Evolutionary conservation across 2,797 vertebrate species (phyloP).

Genomic region (Valencia hispanica): DNA sequence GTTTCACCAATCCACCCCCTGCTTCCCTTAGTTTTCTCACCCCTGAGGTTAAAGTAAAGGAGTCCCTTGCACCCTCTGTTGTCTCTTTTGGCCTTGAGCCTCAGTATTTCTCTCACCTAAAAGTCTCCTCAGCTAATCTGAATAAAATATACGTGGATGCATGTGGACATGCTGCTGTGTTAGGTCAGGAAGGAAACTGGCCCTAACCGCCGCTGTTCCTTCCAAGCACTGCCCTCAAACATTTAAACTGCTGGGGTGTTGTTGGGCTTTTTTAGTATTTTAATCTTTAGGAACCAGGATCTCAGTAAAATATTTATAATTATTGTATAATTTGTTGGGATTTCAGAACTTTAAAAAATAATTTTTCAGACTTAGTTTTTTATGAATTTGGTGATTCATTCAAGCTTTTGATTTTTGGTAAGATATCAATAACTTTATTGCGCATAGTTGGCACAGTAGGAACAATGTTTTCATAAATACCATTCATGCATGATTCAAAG

Average conservation of each 20-base stretch:
- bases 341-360: neutral
- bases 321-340: slow-evolving; percentile 18
- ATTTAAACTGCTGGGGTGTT: slow-evolving; percentile 46
- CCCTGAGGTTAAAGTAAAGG: slow-evolving; percentile 40
- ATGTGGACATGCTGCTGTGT: slow-evolving; percentile 47
- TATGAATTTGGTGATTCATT: slow-evolving; percentile 4
- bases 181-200: slow-evolving; percentile 68
- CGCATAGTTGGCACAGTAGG: neutral
- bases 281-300: slow-evolving; percentile 14
- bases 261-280: slow-evolving; percentile 25
- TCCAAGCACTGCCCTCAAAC: slow-evolving; percentile 59
- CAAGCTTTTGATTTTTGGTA: slow-evolving; percentile 6
- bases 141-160: slow-evolving; percentile 54
- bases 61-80: slow-evolving; percentile 26
- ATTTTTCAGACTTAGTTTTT: slow-evolving; percentile 12
- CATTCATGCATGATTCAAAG: neutral
- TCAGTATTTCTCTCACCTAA: neutral
- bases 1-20: slow-evolving; percentile 3
- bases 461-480: neutral
- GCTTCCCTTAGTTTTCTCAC: neutral
- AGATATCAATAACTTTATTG: neutral
- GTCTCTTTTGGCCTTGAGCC: slow-evolving; percentile 26
- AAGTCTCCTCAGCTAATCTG: slow-evolving; percentile 40
- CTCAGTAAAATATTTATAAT: slow-evolving; percentile 16
- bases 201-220: slow-evolving; percentile 59